These are phyloP conservation scores for Clitarchus hookeri DNA, from an alignment of 2,888 invertebrate species.

Conservation along the genomic window DNA sequence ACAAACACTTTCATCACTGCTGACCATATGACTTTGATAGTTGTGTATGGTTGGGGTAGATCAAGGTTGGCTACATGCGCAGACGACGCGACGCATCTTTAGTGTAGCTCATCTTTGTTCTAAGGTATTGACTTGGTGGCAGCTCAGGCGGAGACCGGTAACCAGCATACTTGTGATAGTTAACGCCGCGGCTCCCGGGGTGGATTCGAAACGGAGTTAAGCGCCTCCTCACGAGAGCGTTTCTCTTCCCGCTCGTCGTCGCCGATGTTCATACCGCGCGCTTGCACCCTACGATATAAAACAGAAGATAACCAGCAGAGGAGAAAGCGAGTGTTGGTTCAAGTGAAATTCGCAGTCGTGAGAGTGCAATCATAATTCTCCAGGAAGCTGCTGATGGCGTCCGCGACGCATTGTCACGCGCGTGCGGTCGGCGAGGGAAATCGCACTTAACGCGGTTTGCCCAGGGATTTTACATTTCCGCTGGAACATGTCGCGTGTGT, in stretches of 20 bases:
- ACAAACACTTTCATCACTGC: too few species aligned
- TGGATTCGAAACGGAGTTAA: background rate
- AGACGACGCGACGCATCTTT: too few species aligned
- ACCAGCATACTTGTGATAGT: too few species aligned
- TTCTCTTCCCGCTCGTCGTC: background rate
- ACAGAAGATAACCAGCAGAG: background rate
- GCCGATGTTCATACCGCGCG: background rate
- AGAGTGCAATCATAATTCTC: background rate
- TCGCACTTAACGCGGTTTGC: background rate
- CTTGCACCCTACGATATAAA: background rate
- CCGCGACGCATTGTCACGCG: background rate
- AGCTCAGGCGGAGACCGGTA: too few species aligned
- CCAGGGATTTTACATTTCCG: too few species aligned
- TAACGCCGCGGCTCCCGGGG: background rate
- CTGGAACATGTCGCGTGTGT: too few species aligned
- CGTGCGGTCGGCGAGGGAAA: background rate
- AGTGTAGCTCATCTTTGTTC: too few species aligned
- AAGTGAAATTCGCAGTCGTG: conserved; percentile 1
- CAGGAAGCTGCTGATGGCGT: background rate
- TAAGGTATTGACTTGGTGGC: too few species aligned
- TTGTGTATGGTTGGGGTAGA: too few species aligned
- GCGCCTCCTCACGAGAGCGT: background rate
- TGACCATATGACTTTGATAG: too few species aligned
- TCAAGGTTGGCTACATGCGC: too few species aligned
- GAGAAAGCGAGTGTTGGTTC: conserved; percentile 1